Conservation (phyloP, 2,888 invertebrate genomes). For the Tetropium fuscum region DNA sequence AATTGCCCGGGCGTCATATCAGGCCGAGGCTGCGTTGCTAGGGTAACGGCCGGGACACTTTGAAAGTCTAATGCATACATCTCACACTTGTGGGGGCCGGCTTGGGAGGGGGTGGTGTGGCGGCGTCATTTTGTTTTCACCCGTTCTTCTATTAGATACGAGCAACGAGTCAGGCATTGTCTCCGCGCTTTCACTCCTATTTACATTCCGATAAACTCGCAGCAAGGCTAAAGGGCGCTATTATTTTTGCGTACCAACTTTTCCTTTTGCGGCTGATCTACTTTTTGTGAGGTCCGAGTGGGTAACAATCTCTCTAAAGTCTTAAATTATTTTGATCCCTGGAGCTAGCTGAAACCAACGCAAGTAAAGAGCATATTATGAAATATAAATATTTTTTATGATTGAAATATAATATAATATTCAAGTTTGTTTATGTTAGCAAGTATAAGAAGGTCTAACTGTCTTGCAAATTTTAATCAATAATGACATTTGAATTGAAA, state of each 20-base stretch:
- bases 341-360: too few relatives aligned
- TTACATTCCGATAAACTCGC: constrained; percentile 55
- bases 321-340: too few relatives aligned
- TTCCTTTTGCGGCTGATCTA: not conserved
- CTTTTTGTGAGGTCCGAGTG: not conserved
- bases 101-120: constrained; percentile 55
- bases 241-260: constrained; percentile 5
- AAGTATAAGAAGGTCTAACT: too few relatives aligned
- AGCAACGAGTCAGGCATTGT: constrained; percentile 34
- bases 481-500: too few relatives aligned
- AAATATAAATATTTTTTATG: too few relatives aligned
- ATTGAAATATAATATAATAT: too few relatives aligned
- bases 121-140: constrained; percentile 64
- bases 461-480: too few relatives aligned
- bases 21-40: constrained; percentile 74
- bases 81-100: constrained; percentile 64
- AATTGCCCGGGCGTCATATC: constrained; percentile 75
- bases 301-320: not conserved
- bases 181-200: constrained; percentile 41
- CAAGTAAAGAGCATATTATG: too few relatives aligned
- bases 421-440: too few relatives aligned
- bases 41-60: constrained; percentile 75
- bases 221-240: constrained; percentile 27
- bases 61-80: constrained; percentile 68
- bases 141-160: constrained; percentile 62